A percentile compares a stretch with the other conserved stretches of the same genome.
Evolutionary conservation across 2,888 invertebrate species (phyloP).

Genomic region (Stenchaetothrips biformis): DNA sequence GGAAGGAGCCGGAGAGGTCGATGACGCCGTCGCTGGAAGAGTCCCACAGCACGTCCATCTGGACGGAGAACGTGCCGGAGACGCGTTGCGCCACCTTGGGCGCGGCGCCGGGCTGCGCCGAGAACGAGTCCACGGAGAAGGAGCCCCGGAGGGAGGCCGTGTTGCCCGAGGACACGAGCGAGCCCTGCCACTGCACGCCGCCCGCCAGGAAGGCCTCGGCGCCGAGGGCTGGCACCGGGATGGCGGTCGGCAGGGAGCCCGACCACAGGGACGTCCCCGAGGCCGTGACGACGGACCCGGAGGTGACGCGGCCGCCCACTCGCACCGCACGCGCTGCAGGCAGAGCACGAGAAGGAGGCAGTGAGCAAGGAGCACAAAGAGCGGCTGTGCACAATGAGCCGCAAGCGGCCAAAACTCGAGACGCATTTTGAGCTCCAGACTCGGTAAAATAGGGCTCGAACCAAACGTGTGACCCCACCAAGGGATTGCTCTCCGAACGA

Average conservation of each 20-base stretch:
- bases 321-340: constrained; percentile 9
- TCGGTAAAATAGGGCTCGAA: too few relatives aligned
- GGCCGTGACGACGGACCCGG: neutral
- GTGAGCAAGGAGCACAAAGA: neutral
- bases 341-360: neutral
- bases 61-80: neutral
- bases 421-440: too few relatives aligned
- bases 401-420: too few relatives aligned
- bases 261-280: constrained; percentile 13
- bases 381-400: neutral
- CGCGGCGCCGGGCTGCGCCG: neutral
- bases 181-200: constrained; percentile 29
- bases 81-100: neutral
- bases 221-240: neutral
- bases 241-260: neutral
- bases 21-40: constrained; percentile 17
- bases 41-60: constrained; percentile 25
- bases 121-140: constrained; percentile 30
- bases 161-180: neutral
- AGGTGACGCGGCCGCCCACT: neutral
- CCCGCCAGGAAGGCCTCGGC: neutral
- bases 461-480: too few relatives aligned
- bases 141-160: constrained; percentile 25
- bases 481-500: too few relatives aligned
- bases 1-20: constrained; percentile 18